Base-by-base conservation (phyloP, 2,113 vertebrate species). In the Rhegmatorhina hoffmannsi region DNA sequence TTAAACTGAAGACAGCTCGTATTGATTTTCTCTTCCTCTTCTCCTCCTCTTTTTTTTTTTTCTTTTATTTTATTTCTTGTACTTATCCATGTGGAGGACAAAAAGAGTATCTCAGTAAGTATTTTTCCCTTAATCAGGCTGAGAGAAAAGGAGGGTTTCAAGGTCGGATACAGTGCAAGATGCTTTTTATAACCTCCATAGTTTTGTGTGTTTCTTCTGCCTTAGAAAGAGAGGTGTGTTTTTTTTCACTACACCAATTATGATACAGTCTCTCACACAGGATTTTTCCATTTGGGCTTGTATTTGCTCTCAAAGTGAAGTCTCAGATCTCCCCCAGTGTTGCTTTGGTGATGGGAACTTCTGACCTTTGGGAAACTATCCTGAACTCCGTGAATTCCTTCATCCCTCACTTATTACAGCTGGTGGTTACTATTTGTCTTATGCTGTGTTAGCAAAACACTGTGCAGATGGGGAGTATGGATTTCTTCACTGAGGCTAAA, bases 401-500 rank as follows among this genome's bases (percentile, higher is more conserved):
- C 95, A 96, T 92, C 87, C 83, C 63, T 93, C 90, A 49, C 88
- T 93, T 94, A 94, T 93, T 96, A 77, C 88, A 96, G 84, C 89
- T 82, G 50, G 81, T 95, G 70, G 91, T 95, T 95, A 89, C 76
- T 94, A 52, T 95, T 96, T 96, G 94, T 95, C 95, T 94, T 95
- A 86, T 40, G 92, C 92, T 96, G 89, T 70, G 94, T 87, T 96
- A 92, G 94, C 94, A 97, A 94, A 97, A 91, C 90, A 79, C 86
- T 23, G 81, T 73, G 55, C 86, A 95, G 90, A 90, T 89, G 78
- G 94, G 86, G 89, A 96, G 92, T 95, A 95, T 94, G 82, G 92
- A 96, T 97, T 96, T 95, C 90, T 95, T 96, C 93, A 68, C 80
- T 68, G 88, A 96, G 92, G 56, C 93, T 96, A 97, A 94, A 96